Evolutionary conservation across 2,113 vertebrate genomes (phyloP).

Genomic region (Cyprinodon brontotheroides): DNA sequence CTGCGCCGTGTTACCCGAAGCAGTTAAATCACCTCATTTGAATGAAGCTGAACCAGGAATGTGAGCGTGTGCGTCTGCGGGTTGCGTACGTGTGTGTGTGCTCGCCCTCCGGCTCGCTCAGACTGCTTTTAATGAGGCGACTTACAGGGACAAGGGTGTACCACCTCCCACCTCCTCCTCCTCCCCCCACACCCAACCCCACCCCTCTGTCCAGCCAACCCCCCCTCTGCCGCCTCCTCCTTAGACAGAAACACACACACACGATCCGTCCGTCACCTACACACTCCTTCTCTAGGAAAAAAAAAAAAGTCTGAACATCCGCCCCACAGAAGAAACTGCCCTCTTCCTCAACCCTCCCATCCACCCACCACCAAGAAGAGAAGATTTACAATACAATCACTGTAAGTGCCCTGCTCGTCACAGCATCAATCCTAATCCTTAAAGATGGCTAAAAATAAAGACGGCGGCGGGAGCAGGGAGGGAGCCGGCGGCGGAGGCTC

Average conservation of each 20-base stretch:
- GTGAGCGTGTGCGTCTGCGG: conserved; percentile 44
- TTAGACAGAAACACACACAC: conserved; percentile 52
- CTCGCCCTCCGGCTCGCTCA: conserved; percentile 67
- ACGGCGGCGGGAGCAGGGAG: conserved; percentile 69
- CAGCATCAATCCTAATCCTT: conserved; percentile 99
- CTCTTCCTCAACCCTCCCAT: conserved; percentile 54
- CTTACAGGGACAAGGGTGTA: conserved; percentile 79
- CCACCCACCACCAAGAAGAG: conserved; percentile 77
- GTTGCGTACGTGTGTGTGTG: conserved; percentile 43
- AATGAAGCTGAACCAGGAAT: conserved; percentile 74
- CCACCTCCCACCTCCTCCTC: conserved; percentile 70
- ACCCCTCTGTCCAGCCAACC: conserved; percentile 65
- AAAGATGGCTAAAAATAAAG: conserved; percentile 99
- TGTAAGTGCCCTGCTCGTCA: conserved; percentile 98
- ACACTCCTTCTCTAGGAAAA: conserved; percentile 30
- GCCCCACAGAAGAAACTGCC: conserved; percentile 69
- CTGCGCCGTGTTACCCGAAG: conserved; percentile 72
- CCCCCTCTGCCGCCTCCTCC: conserved; percentile 58
- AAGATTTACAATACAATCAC: conserved; percentile 99
- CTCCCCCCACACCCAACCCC: conserved; percentile 11
- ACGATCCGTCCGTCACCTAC: conserved; percentile 48
- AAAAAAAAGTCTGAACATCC: conserved; percentile 62
- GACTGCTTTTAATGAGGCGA: conserved; percentile 82
- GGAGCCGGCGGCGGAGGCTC: conserved; percentile 83
- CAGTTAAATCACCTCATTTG: conserved; percentile 81